These are phyloP conservation scores for Brachionus angularis DNA, from an alignment of 1,140 invertebrate genomes.

Conservation along the genomic window DNA sequence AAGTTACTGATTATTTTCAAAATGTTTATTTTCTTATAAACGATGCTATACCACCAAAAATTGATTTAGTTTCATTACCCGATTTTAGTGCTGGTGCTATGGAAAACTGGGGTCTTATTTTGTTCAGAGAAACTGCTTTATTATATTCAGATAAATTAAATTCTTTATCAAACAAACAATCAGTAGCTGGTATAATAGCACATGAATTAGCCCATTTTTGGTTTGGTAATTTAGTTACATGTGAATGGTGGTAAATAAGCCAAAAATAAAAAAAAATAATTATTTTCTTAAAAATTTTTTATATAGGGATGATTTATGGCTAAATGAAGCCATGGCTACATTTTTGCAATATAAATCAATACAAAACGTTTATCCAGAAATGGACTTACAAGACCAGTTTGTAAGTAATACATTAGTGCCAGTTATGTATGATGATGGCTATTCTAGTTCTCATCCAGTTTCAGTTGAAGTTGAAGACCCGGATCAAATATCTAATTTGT, in stretches of 20 bases:
- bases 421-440: constrained; percentile 42
- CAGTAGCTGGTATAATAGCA: constrained; percentile 22
- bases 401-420: neutral
- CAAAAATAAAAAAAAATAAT: neutral
- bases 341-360: constrained; percentile 37
- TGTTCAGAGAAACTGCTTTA: constrained; percentile 49
- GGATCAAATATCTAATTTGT: constrained; percentile 80
- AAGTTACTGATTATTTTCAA: neutral
- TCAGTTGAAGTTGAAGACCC: constrained; percentile 24
- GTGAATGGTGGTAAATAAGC: neutral
- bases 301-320: constrained; percentile 28
- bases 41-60: constrained; percentile 36
- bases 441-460: constrained; percentile 32
- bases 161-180: constrained; percentile 13
- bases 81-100: constrained; percentile 63
- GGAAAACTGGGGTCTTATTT: constrained; percentile 71
- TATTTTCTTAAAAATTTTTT: neutral
- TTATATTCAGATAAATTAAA: constrained; percentile 16
- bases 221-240: constrained; percentile 46
- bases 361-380: constrained; percentile 13
- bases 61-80: constrained; percentile 15
- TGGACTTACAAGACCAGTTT: constrained; percentile 27
- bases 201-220: constrained; percentile 45
- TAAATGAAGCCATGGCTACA: constrained; percentile 42
- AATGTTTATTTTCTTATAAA: constrained; percentile 10